These are phyloP conservation scores for Ichneumon xanthorius DNA, from an alignment of 2,888 invertebrate genomes.

Conservation along the genomic window DNA sequence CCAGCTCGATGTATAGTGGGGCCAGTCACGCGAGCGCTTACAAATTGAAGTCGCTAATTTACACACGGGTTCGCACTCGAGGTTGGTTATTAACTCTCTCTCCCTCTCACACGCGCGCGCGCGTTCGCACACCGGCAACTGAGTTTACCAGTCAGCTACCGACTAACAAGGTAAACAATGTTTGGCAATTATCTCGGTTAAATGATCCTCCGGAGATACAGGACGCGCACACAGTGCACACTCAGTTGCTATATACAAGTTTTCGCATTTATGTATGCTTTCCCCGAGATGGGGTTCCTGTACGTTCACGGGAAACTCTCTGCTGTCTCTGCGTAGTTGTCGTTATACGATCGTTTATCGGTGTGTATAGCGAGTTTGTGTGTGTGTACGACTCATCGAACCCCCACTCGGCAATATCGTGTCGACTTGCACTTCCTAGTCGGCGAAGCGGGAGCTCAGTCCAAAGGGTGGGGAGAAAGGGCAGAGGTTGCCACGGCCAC, in stretches of 20 bases:
- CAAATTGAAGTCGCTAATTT: conserved; percentile 84
- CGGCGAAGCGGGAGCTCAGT: neutral
- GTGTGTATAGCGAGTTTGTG: neutral
- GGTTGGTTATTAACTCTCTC: conserved; percentile 80
- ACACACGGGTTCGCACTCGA: conserved; percentile 81
- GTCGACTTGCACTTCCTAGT: conserved; percentile 36
- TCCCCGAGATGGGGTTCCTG: conserved; percentile 20
- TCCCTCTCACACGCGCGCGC: conserved; percentile 15
- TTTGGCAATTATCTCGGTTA: conserved; percentile 84
- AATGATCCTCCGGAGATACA: conserved; percentile 78
- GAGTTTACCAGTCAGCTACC: conserved; percentile 80
- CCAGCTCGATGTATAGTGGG: conserved; percentile 53
- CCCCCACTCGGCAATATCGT: conserved; percentile 13
- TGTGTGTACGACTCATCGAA: neutral
- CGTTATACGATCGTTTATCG: conserved; percentile 6
- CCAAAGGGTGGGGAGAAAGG: conserved; percentile 5
- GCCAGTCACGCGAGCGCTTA: conserved; percentile 79
- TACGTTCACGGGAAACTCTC: neutral
- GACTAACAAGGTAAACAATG: conserved; percentile 84
- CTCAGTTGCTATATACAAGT: conserved; percentile 24
- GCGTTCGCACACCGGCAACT: conserved; percentile 54
- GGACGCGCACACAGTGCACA: conserved; percentile 16
- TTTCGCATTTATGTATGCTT: conserved; percentile 14
- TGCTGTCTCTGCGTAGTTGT: neutral
- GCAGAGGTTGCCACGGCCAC: conserved; percentile 10